Percentiles rank a stretch among this genome's conserved stretches.
Conservation (phyloP, 2,113 vertebrate species). For the Ifrita kowaldi region DNA sequence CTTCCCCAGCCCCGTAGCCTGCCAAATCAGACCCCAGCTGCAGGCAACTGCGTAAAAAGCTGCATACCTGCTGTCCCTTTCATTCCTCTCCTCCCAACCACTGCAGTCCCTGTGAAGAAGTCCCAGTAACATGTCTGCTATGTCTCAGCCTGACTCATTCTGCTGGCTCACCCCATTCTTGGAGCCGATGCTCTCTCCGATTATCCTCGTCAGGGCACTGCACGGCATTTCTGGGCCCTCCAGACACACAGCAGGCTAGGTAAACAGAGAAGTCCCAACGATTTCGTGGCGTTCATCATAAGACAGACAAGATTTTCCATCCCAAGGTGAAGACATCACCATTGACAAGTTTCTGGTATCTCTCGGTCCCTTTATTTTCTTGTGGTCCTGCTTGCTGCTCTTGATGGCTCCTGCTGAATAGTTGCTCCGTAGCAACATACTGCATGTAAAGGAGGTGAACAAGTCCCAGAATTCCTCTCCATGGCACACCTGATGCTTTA, state of each 20-base stretch:
- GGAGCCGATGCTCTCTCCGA: slow-evolving; percentile 50
- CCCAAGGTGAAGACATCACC: background rate
- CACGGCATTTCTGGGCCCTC: slow-evolving; percentile 51
- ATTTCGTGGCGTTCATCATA: slow-evolving; percentile 15
- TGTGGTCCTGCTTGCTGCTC: background rate
- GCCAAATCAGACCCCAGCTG: slow-evolving; percentile 8
- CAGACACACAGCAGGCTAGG: slow-evolving; percentile 49
- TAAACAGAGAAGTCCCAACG: slow-evolving; percentile 42
- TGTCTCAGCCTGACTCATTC: slow-evolving; percentile 53
- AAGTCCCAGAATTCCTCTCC: slow-evolving; percentile 6
- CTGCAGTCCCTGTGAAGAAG: slow-evolving; percentile 51
- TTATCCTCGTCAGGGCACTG: slow-evolving; percentile 50
- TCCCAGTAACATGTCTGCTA: slow-evolving; percentile 33
- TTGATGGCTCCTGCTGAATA: background rate
- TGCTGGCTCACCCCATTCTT: slow-evolving; percentile 53
- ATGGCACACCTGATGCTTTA: background rate
- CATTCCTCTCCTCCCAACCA: slow-evolving; percentile 57
- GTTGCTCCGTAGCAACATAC: slow-evolving; percentile 5
- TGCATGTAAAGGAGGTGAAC: background rate
- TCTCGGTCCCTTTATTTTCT: background rate
- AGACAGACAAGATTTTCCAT: slow-evolving; percentile 39
- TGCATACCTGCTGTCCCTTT: slow-evolving; percentile 60
- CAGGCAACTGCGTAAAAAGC: slow-evolving; percentile 25
- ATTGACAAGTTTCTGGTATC: background rate
- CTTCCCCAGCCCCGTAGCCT: slow-evolving; percentile 1